Percentiles rank a stretch among this genome's conserved stretches.
Evolutionary conservation across 2,888 invertebrate species (phyloP).

Genomic region (Tribolium freemani): DNA sequence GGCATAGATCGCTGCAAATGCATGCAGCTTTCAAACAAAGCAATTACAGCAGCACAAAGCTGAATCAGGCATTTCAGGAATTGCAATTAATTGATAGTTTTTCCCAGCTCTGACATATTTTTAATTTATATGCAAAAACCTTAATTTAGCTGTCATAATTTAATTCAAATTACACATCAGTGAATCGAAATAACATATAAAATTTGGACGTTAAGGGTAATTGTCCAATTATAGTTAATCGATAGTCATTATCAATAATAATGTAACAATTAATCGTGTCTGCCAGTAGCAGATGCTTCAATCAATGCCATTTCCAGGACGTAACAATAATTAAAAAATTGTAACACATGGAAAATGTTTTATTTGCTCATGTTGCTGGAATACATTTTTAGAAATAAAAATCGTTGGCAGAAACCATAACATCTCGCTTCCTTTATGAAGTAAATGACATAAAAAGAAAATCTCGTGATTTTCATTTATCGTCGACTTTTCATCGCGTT

Average conservation of each 20-base stretch:
- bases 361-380: background rate
- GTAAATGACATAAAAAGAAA: slow-evolving; percentile 3
- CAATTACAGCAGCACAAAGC: too few species aligned
- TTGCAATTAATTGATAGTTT: too few species aligned
- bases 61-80: too few species aligned
- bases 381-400: background rate
- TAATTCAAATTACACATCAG: too few species aligned
- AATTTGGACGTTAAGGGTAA: background rate
- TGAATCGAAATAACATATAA: background rate
- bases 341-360: background rate
- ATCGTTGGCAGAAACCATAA: background rate
- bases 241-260: background rate
- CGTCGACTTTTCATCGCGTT: slow-evolving; percentile 4
- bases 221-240: background rate
- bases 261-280: background rate
- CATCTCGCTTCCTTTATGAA: background rate
- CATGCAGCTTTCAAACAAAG: too few species aligned
- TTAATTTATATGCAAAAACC: too few species aligned
- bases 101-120: too few species aligned
- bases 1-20: too few species aligned
- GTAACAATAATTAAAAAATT: background rate
- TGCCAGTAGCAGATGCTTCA: background rate
- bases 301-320: background rate
- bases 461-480: background rate
- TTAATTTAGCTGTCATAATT: too few species aligned